Percentiles rank a stretch among this genome's conserved stretches.
phyloP scores from a whole-genome alignment of 1,140 invertebrate genomes.

The Platyscapa corneri region DNA sequence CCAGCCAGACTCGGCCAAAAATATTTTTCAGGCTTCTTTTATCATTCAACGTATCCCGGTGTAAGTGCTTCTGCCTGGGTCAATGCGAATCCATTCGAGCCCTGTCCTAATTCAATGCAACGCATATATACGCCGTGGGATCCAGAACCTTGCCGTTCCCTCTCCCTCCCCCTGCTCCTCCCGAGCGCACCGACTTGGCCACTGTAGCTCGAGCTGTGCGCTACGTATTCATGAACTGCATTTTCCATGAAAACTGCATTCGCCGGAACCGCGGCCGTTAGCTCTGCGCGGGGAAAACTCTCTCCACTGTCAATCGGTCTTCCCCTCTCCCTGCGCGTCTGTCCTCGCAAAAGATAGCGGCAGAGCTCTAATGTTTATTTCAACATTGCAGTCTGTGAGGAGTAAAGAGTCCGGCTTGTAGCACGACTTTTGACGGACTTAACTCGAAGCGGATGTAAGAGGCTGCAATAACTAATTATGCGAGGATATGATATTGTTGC shows the following conservation, averaged over 20 bases:
- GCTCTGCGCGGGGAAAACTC: conserved; percentile 41
- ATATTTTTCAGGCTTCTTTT: conserved; percentile 63
- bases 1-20: conserved; percentile 53
- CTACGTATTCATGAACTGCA: conserved; percentile 62
- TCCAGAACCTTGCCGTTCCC: neutral
- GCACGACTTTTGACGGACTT: neutral
- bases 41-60: conserved; percentile 60
- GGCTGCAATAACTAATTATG: neutral
- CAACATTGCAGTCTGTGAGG: neutral
- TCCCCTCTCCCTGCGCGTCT: neutral
- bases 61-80: conserved; percentile 55
- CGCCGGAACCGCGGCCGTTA: conserved; percentile 57
- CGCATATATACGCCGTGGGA: conserved; percentile 51
- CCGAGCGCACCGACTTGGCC: conserved; percentile 30
- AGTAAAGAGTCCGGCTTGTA: too few species aligned
- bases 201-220: conserved; percentile 57
- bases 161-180: conserved; percentile 17
- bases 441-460: neutral
- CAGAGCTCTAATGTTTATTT: neutral
- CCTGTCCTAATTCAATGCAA: conserved; percentile 65
- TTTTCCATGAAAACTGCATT: conserved; percentile 64
- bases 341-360: neutral
- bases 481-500: neutral
- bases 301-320: conserved; percentile 54
- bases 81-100: conserved; percentile 61